These are phyloP conservation scores for Rhinophrynus dorsalis DNA, from an alignment of 2,797 vertebrate species.

Conservation along the genomic window DNA sequence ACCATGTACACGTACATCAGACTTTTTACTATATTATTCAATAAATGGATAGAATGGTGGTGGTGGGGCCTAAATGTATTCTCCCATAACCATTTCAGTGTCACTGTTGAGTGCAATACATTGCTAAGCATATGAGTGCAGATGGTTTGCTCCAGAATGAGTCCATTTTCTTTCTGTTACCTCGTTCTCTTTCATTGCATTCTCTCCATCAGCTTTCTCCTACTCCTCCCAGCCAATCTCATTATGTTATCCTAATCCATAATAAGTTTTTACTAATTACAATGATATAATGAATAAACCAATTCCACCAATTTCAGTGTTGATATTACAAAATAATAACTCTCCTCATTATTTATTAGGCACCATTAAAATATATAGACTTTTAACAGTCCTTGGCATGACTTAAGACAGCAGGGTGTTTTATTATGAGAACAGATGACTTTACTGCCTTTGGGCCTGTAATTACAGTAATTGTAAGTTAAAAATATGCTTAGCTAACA, in stretches of 20 bases:
- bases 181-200: too few species aligned
- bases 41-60: too few species aligned
- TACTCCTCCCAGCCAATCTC: too few species aligned
- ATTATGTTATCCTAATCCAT: background rate
- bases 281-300: background rate
- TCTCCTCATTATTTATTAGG: background rate
- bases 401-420: slow-evolving; percentile 12
- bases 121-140: too few species aligned
- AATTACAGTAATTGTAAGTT: slow-evolving; percentile 17
- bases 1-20: too few species aligned
- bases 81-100: too few species aligned
- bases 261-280: background rate
- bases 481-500: background rate
- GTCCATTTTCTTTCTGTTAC: too few species aligned
- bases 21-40: too few species aligned
- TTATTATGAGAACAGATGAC: slow-evolving; percentile 12
- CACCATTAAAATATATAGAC: slow-evolving; percentile 20
- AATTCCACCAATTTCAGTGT: background rate
- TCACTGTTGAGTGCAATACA: too few species aligned
- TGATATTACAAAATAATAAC: background rate
- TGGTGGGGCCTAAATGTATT: too few species aligned
- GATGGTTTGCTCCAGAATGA: too few species aligned
- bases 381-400: slow-evolving; percentile 19
- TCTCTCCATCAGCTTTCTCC: too few species aligned
- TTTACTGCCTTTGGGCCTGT: slow-evolving; percentile 22